Conservation (phyloP, 1,140 invertebrate species). For the Goniozus legneri region DNA sequence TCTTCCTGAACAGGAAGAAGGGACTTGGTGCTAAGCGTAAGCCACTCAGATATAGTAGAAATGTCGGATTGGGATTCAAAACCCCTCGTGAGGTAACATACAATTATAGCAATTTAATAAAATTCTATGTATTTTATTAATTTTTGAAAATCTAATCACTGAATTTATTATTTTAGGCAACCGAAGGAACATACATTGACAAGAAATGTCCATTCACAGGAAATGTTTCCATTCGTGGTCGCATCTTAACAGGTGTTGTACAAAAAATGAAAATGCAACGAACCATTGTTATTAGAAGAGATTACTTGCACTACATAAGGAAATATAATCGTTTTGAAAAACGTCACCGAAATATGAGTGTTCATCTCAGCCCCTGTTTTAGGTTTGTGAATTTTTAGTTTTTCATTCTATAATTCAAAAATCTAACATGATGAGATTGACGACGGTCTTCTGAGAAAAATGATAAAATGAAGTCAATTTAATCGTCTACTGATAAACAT, state of each 20-base stretch:
- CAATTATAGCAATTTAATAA: no score
- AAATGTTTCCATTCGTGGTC: slow-evolving; percentile 95
- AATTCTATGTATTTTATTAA: slow-evolving; percentile 4
- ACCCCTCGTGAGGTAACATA: slow-evolving; percentile 87
- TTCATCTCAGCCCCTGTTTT: slow-evolving; percentile 98
- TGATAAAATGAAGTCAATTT: slow-evolving; percentile 31
- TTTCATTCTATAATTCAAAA: background rate
- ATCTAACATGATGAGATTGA: slow-evolving; percentile 47
- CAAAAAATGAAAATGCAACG: slow-evolving; percentile 99
- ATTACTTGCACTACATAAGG: slow-evolving; percentile 96
- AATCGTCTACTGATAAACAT: slow-evolving; percentile 36
- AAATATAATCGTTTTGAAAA: slow-evolving; percentile 99
- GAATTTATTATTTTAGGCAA: slow-evolving; percentile 73
- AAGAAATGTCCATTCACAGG: slow-evolving; percentile 99
- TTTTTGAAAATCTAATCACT: no score
- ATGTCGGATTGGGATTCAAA: slow-evolving; percentile 98
- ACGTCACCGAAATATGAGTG: slow-evolving; percentile 98
- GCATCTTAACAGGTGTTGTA: slow-evolving; percentile 94
- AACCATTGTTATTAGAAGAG: slow-evolving; percentile 95
- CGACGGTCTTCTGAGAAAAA: slow-evolving; percentile 58
- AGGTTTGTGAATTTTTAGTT: no score
- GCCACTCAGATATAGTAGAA: slow-evolving; percentile 80
- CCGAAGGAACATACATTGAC: slow-evolving; percentile 98
- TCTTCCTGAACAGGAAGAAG: slow-evolving; percentile 92
- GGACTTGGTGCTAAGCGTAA: slow-evolving; percentile 66